Evolutionary conservation across 2,113 vertebrate species (phyloP), one percentile per base, ranked within the genome.

Genomic region (Takifugu bimaculatus): DNA sequence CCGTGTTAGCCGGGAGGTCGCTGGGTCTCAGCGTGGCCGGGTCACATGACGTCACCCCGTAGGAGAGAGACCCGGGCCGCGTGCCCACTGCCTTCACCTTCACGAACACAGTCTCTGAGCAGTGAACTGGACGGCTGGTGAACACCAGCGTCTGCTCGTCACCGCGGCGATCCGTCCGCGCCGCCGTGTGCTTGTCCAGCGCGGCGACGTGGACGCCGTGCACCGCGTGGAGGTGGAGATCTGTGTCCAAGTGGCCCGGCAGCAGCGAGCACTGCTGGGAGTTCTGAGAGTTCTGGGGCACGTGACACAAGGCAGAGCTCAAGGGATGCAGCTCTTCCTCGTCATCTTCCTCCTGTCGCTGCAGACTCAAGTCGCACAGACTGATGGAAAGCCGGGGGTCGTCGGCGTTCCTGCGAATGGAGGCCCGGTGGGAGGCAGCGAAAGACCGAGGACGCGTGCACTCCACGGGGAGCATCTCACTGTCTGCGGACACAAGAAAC

Each of bases 201-300:
- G 87, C 80, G 35, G 91, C 91, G 3, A 95, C 79, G 0, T 95
- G 93, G 50, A 92, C 82, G 57, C 94, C 94, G 26, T 92, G 92
- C 75, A 96, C 89, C 5, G 89, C 74, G 85, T 98, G 94, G 88
- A 97, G 93, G 60, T 91, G 93, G 62, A 97, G 89, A 79, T 97
- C 94, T 0, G 86, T 91, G 75, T 95, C 93, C 32, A 95, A 88
- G 73, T 93, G 91, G 35, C 89, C 76, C 0, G 93, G 94, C 42
- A 95, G 90, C 35, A 93, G 87, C 13, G 91, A 93, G 70, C 90
- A 94, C 85, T 93, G 94, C 83, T 94, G 94, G 2, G 91, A 93
- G 85, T 96, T 96, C 63, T 94, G 94, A 73, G 93, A 94, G 80
- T 96, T 96, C 85, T 97, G 94, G 0, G 94, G 94, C 68, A 94